Base-by-base conservation (phyloP, 2,888 invertebrate species). In the Parapristionchus giblindavisi region DNA sequence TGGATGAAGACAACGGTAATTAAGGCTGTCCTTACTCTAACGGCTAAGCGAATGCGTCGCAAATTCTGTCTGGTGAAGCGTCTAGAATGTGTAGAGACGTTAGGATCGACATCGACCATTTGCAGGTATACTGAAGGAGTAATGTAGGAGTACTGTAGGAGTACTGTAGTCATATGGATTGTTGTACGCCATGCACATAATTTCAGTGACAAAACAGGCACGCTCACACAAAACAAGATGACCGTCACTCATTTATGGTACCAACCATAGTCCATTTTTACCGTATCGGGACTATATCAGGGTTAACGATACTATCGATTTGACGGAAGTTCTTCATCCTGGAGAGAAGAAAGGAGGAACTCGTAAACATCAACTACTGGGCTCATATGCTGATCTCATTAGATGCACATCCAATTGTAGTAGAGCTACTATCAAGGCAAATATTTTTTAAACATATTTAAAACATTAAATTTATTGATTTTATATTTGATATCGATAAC, bases 1-100 rank as follows among this genome's bases (percentile, higher is more conserved):
- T 17, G 11, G 36, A 38, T 52, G 52, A 32, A 40, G n/a, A 36
- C 14, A 32, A 51, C 27, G 1, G 34, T 96, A 97, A 90, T 79
- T 34, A 76, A 83, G 77, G 98, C 98, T 85, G 97, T 96, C 90
- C 91, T 99, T 88, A 98, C 99, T 43, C 92, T 99, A 83, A 99
- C 98, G 82, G 98, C 98, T 88, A 97, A 98, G 90, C 93, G 97
- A 88, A 99, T 99, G 99, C 97, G 98, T 82, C 94, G 94, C 40
- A 93, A 93, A 89, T 93, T 93, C 87, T 93, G 93, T 85, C 88
- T 99, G 88, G 98, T 99, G 3, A 99, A 99, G 92, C 98, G 99
- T 90, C 91, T 99, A 90, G 97, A 99, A 91, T 98, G 98, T 87
- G 98, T 99, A 38, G 98, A 99, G 91, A 99, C 98, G 60, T 92